phyloP scores from a whole-genome alignment of 2,888 invertebrate genomes.

The Encarsia formosa region DNA sequence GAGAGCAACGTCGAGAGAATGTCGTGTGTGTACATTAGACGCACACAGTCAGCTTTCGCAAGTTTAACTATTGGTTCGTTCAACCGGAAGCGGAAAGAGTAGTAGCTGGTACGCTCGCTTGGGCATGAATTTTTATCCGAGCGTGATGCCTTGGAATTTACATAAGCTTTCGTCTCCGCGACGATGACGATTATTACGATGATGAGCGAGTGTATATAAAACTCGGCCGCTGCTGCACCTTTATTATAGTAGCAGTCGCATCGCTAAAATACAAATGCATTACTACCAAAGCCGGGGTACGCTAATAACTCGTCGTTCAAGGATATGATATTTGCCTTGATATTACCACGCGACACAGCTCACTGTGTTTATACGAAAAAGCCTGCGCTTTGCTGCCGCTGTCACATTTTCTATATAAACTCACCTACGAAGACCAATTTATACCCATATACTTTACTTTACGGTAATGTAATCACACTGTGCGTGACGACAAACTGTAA shows the following conservation, averaged over 20 bases:
- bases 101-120: conserved; percentile 35
- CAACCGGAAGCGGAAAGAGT: conserved; percentile 32
- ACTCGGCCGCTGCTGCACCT: conserved; percentile 10
- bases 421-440: too few species aligned
- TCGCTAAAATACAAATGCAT: conserved; percentile 34
- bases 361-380: too few species aligned
- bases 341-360: conserved; percentile 35
- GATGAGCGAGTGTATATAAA: conserved; percentile 28
- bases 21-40: too few species aligned
- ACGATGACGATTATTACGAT: too few species aligned
- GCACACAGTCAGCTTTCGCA: too few species aligned
- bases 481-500: too few species aligned
- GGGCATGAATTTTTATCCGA: conserved; percentile 44
- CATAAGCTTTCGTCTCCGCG: conserved; percentile 38
- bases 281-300: conserved; percentile 33
- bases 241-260: conserved; percentile 39
- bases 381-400: too few species aligned
- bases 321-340: conserved; percentile 48
- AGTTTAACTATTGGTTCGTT: conserved; percentile 5
- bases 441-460: too few species aligned
- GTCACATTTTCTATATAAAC: too few species aligned
- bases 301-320: conserved; percentile 46
- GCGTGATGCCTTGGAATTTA: conserved; percentile 45
- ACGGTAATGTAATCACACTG: too few species aligned
- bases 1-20: too few species aligned